Evolutionary conservation across 2,888 invertebrate genomes (phyloP), one percentile per base, ranked within the genome.

Genomic region (Neocrepidodera transversa): DNA sequence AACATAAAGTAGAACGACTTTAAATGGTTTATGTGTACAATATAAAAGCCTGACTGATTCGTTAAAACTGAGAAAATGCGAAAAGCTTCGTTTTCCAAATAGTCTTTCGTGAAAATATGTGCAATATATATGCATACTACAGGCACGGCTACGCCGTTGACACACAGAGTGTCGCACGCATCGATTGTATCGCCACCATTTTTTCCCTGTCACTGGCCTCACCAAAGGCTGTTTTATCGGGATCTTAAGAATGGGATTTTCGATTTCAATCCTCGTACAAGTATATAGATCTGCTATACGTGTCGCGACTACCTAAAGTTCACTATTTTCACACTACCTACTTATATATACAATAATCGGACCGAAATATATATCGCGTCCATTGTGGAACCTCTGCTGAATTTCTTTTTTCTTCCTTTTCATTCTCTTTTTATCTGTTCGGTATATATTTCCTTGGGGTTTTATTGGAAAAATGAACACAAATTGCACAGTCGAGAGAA

Each of bases 251-350:
- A 64, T 64, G 58, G 66, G 70, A 70, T 74, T 74, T 76, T 72
- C 73, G 71, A 74, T 76, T 74, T 75, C 74, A 73, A 73, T 73
- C 71, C 74, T 70, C 73, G 70, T 73, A 67, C 69, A 68, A 70
- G 72, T 75, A 74, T 73, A 76, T 75, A 75, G 75, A 74, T 74
- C 72, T 67, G 55, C 67, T 51, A 65, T 68, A 75, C 76, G 76
- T 76, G 74, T 66, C 49, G 52, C 52, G 70, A 71, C 65, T 71
- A 17, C 61, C 55, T 55, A 49, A 48, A 53, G 36, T 26, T 35
- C 26, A 32, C 26, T 42, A 48, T 48, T 40, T 53, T 48, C 53
- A 26, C 58, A 42, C 58, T 38, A 36, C 32, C 30, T 20, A 53
- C 48, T 54, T 47, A 54, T 52, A 52, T 52, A 52, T 53, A 53